Base-by-base conservation (phyloP, 2,888 invertebrate species). In the Ornithoptera priamus region DNA sequence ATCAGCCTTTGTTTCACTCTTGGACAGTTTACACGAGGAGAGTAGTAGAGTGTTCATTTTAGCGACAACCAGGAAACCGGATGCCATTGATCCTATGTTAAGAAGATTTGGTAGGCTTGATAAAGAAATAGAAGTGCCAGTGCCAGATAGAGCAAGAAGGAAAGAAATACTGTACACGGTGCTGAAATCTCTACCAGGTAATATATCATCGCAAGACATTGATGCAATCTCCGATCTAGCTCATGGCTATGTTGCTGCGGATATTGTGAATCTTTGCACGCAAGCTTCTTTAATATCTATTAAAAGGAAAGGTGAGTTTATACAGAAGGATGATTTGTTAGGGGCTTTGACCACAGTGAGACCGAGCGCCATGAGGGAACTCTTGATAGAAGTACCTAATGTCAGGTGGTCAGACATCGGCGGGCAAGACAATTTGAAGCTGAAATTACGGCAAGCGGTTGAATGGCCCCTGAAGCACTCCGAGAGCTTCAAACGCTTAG, bases 331-430 rank as follows among this genome's bases (percentile, higher is more conserved):
- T 10, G 94, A 97, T 84, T 91, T 97, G 50, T 87, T 94, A 60
- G 86, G 89, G 42, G 96, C 96, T 5, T 81, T 97, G 62, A 94
- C 93, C 10, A 87, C 93, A 67, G 95, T 97, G 0, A 95, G 96
- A 76, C 98, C 98, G 0, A 97, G 97, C 83, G 98, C 98, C 0
- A 97, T 98, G 97, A 94, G 97, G 72, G 97, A 98, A 85, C 94
- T 98, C 6, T 92, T 96, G 63, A 95, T 98, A 73, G 97, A 98
- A 89, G 95, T 97, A 71, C 97, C 98, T 2, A 95, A 97, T 87
- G 97, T 98, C 0, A 94, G 94, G 75, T 99, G 99, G 99, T 87
- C 94, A 0, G 99, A 99, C 79, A 98, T 99, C 75, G 99, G 99
- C 0, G 99, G 99, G 0, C 97, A 97, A 84, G 94, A 95, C 42